A percentile compares a stretch with the other conserved stretches of the same genome.
phyloP scores from a whole-genome alignment of 2,113 vertebrate species.

The Cricetomys ansorgei region DNA sequence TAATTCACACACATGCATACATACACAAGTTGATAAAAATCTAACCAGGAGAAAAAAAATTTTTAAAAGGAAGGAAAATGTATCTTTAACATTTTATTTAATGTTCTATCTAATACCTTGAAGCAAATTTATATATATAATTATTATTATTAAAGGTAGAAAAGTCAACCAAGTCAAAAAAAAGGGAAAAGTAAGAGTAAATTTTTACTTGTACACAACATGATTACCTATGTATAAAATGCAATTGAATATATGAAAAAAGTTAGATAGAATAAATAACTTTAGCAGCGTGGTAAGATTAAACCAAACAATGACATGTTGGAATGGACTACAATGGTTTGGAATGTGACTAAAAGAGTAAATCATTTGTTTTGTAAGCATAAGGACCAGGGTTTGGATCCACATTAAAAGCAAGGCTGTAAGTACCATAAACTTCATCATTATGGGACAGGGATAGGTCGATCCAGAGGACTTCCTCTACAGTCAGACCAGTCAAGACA shows the following conservation, averaged over 20 bases:
- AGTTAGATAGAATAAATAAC: background rate
- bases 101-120: background rate
- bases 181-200: background rate
- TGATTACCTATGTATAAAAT: background rate
- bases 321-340: background rate
- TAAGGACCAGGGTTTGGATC: background rate
- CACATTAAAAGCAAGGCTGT: background rate
- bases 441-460: background rate
- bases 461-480: background rate
- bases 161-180: background rate
- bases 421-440: background rate
- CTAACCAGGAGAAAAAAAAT: background rate
- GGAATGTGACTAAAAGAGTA: background rate
- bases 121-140: background rate
- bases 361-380: background rate
- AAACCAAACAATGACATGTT: background rate
- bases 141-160: background rate
- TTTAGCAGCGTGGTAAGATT: background rate
- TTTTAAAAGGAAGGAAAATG: background rate
- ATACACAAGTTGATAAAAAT: background rate
- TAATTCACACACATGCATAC: background rate
- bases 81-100: background rate
- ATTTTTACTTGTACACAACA: background rate
- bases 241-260: background rate
- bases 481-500: background rate